Percentiles rank a stretch among this genome's conserved stretches.
Conservation (phyloP, 1,140 invertebrate species). For the Drosophila ercepeae region DNA sequence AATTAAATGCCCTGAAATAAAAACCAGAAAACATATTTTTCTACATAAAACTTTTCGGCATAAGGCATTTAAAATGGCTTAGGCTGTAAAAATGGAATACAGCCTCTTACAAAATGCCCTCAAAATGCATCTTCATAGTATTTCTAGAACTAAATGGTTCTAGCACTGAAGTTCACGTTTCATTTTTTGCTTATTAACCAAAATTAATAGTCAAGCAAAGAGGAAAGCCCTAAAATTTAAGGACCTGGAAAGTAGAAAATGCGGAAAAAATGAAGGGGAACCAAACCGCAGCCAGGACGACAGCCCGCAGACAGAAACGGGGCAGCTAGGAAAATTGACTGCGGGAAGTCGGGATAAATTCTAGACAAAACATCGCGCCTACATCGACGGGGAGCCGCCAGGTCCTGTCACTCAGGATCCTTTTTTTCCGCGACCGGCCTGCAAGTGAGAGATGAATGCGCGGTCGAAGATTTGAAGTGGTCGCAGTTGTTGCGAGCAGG, state of each 20-base stretch:
- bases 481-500: slow-evolving; percentile 38
- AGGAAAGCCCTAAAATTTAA: slow-evolving; percentile 23
- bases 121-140: no score
- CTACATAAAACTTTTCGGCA: background rate
- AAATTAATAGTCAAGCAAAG: background rate
- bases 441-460: slow-evolving; percentile 54
- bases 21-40: slow-evolving; percentile 18
- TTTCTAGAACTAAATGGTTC: no score
- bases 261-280: background rate
- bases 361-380: slow-evolving; percentile 40
- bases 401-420: slow-evolving; percentile 44
- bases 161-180: background rate
- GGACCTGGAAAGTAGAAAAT: slow-evolving; percentile 1
- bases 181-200: background rate
- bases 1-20: slow-evolving; percentile 14
- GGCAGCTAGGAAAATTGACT: background rate
- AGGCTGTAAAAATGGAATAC: slow-evolving; percentile 14
- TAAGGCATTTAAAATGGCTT: slow-evolving; percentile 19
- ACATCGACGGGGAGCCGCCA: slow-evolving; percentile 30
- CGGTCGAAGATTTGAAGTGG: slow-evolving; percentile 46
- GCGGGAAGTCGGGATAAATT: slow-evolving; percentile 3
- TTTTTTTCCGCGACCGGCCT: slow-evolving; percentile 16
- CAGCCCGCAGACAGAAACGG: slow-evolving; percentile 7
- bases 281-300: slow-evolving; percentile 36
- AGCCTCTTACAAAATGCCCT: background rate